phyloP scores from a whole-genome alignment of 1,140 invertebrate genomes.

The Pollicipes pollicipes region DNA sequence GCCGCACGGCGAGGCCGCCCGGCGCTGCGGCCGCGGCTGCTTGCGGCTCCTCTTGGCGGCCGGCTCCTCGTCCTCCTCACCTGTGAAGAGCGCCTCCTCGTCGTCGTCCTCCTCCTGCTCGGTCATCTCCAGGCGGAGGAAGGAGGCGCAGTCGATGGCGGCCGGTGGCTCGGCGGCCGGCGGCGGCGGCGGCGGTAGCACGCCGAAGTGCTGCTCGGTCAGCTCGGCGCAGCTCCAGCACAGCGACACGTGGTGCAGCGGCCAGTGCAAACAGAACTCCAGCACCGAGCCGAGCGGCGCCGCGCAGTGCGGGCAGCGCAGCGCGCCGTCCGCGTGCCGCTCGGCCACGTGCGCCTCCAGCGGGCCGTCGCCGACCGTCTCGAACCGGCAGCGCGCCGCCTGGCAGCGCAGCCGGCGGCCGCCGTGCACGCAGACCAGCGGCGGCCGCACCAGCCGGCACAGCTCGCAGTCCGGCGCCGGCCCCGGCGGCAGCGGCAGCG shows the following conservation, averaged over 20 bases:
- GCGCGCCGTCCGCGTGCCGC: constrained; percentile 4
- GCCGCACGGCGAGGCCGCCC: constrained; percentile 7
- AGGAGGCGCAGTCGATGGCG: background rate
- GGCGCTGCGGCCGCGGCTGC: background rate
- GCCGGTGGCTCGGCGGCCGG: no score
- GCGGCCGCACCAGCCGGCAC: background rate
- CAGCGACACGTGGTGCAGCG: background rate
- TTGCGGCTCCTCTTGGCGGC: background rate
- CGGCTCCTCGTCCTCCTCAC: background rate
- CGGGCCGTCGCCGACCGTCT: constrained; percentile 29
- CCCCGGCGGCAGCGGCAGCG: background rate
- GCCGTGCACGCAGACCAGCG: background rate
- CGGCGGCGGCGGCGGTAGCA: background rate
- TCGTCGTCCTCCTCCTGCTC: background rate
- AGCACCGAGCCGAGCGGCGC: background rate
- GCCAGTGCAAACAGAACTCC: constrained; percentile 1
- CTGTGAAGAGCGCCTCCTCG: background rate
- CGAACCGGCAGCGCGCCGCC: constrained; percentile 27
- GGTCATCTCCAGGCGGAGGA: background rate
- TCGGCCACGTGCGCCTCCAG: constrained; percentile 25
- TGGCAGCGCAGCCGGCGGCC: background rate
- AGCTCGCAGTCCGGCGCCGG: background rate
- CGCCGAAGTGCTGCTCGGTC: background rate
- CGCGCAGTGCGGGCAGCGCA: background rate
- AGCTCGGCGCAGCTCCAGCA: background rate